Evolutionary conservation across 64 coral and sea anemone species (phyloP).

Genomic region (Dendrophyllia cribrosa): DNA sequence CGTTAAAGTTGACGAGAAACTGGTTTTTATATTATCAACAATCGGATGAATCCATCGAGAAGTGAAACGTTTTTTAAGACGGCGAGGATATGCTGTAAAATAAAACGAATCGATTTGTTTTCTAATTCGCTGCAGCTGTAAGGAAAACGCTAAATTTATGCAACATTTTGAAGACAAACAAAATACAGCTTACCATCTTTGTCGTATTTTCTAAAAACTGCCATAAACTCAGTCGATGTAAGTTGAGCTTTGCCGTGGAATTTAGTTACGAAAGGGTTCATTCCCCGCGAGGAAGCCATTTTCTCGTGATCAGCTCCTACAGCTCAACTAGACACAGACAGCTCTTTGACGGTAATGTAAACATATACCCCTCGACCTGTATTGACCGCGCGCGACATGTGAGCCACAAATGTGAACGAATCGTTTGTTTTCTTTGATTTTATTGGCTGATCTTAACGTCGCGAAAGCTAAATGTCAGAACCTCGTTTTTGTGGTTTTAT

Average conservation of each 20-base stretch:
- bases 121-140: neutral
- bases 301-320: too few species aligned
- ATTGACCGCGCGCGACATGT: neutral
- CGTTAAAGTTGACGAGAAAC: neutral
- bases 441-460: constrained; percentile 26
- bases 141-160: neutral
- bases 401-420: constrained; percentile 1
- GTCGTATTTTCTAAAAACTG: constrained; percentile 69
- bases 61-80: neutral
- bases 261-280: constrained; percentile 42
- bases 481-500: neutral
- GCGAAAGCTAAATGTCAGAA: neutral
- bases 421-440: constrained; percentile 10
- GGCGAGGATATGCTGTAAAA: neutral
- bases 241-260: constrained; percentile 45
- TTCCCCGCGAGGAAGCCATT: constrained; percentile 23
- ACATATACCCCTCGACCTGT: constrained; percentile 7
- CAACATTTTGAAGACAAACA: neutral
- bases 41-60: neutral
- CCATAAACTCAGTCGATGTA: constrained; percentile 61
- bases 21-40: neutral
- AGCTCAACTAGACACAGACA: neutral
- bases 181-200: constrained; percentile 59
- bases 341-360: neutral
- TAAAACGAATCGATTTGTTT: neutral